Percentiles rank a stretch among this genome's conserved stretches.
Evolutionary conservation across 2,797 vertebrate genomes (phyloP).

Genomic region (Micropoecilia bifurca): DNA sequence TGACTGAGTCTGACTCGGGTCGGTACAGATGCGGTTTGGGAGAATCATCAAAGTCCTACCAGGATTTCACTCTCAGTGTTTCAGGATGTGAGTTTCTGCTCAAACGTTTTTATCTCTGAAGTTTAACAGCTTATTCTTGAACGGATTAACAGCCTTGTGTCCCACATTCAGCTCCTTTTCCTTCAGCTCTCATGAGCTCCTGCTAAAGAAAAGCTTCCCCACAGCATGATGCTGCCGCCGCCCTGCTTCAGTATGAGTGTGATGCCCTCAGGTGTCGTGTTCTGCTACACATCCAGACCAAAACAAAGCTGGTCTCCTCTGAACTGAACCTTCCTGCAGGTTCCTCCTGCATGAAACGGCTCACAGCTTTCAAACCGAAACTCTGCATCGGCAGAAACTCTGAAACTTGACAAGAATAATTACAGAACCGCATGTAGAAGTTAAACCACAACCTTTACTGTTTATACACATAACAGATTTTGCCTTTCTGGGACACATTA

Average conservation of each 20-base stretch:
- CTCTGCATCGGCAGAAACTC: too few species aligned
- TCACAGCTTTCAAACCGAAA: too few species aligned
- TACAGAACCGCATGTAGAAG: too few species aligned
- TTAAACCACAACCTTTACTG: too few species aligned
- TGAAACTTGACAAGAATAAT: too few species aligned
- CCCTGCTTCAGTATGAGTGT: background rate
- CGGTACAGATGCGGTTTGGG: constrained; percentile 9
- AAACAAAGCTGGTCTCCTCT: background rate
- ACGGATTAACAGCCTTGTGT: background rate
- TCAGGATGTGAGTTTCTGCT: constrained; percentile 22
- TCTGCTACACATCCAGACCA: background rate
- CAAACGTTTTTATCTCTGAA: background rate
- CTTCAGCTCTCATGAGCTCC: background rate
- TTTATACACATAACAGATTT: too few species aligned
- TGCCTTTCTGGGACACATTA: too few species aligned
- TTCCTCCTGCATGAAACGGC: background rate
- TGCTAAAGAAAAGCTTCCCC: background rate
- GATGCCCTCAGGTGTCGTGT: background rate
- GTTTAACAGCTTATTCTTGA: background rate
- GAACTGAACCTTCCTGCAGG: background rate
- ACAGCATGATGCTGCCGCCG: background rate
- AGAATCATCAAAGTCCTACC: fast-evolving
- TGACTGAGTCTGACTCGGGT: constrained; percentile 31
- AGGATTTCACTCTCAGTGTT: constrained; percentile 11
- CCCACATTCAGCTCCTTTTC: background rate